Evolutionary conservation across 2,797 vertebrate genomes (phyloP).

Genomic region (Falco naumanni): DNA sequence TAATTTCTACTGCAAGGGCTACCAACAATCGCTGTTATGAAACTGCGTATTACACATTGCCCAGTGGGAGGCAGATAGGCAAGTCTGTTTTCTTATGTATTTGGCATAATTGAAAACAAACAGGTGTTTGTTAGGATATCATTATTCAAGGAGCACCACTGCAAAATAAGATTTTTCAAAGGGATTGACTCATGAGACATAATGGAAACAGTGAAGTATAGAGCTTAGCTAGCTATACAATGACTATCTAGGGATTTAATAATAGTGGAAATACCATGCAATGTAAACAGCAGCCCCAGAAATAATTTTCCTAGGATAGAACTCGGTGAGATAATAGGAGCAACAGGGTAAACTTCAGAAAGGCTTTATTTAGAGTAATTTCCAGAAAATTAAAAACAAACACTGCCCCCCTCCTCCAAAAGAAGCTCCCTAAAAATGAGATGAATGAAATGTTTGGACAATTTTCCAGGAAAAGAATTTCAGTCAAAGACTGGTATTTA

Average conservation of each 20-base stretch:
- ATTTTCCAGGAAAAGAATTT: not conserved
- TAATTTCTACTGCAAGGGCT: not conserved
- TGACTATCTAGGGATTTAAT: not conserved
- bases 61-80: conserved; percentile 31
- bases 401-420: not conserved
- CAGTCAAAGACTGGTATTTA: not conserved
- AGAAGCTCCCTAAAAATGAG: not conserved
- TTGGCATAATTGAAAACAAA: conserved; percentile 42
- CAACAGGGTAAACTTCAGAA: not conserved
- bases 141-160: conserved; percentile 5
- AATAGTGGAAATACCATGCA: not conserved
- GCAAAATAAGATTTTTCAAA: conserved; percentile 6
- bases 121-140: conserved; percentile 32
- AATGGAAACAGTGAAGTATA: not conserved
- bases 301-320: not conserved
- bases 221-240: not conserved
- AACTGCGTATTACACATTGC: not conserved
- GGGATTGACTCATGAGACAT: not conserved
- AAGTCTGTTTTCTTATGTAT: conserved; percentile 11
- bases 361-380: not conserved
- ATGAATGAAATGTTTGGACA: not conserved
- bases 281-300: not conserved
- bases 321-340: not conserved
- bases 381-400: not conserved
- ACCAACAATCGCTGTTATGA: not conserved